Percentiles rank a stretch among this genome's conserved stretches.
These are phyloP conservation scores for Noctua fimbriata DNA, from an alignment of 2,888 invertebrate genomes.

Conservation along the genomic window DNA sequence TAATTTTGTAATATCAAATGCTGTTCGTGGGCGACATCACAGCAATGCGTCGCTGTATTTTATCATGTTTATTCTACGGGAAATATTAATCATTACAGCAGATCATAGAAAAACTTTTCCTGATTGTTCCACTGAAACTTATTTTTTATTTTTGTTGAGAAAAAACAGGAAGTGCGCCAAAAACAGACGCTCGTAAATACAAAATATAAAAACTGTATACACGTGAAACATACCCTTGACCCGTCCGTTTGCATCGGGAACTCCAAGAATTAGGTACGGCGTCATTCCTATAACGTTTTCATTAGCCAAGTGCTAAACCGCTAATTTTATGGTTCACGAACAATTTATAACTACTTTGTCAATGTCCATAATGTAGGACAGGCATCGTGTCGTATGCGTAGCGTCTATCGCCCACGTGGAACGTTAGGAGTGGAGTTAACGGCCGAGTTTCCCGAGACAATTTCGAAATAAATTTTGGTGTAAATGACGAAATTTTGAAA, in stretches of 20 bases:
- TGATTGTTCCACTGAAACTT: slow-evolving; percentile 26
- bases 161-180: slow-evolving; percentile 38
- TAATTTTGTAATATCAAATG: slow-evolving; percentile 26
- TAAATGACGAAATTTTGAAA: slow-evolving; percentile 65
- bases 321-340: slow-evolving; percentile 62
- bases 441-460: slow-evolving; percentile 59
- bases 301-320: slow-evolving; percentile 60
- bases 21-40: slow-evolving; percentile 37
- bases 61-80: slow-evolving; percentile 30
- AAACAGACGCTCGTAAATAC: slow-evolving; percentile 40
- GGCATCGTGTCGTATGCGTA: slow-evolving; percentile 58
- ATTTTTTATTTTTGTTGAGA: slow-evolving; percentile 17
- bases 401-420: slow-evolving; percentile 67
- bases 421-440: slow-evolving; percentile 48
- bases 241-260: slow-evolving; percentile 35
- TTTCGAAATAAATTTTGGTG: slow-evolving; percentile 59
- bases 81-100: slow-evolving; percentile 56
- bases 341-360: slow-evolving; percentile 71
- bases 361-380: slow-evolving; percentile 71
- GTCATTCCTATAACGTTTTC: slow-evolving; percentile 56
- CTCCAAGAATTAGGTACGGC: slow-evolving; percentile 30
- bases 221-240: slow-evolving; percentile 54
- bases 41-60: slow-evolving; percentile 33
- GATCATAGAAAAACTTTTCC: slow-evolving; percentile 38
- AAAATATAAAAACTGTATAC: slow-evolving; percentile 38